A percentile compares a stretch with the other conserved stretches of the same genome.
Conservation (phyloP, 2,113 vertebrate species). For the Oreochromis niloticus region DNA sequence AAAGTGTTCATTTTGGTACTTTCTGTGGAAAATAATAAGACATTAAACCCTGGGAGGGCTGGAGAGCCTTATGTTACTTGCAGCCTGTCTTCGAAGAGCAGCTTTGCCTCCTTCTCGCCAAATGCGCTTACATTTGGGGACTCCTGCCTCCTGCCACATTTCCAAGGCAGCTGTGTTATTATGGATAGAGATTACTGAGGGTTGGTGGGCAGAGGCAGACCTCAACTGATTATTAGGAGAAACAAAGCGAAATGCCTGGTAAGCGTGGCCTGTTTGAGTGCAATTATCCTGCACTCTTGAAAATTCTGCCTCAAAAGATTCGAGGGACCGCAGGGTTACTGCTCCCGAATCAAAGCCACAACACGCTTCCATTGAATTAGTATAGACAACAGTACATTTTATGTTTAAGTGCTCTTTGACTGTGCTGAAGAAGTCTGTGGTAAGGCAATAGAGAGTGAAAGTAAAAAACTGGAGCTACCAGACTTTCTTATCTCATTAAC, state of each 20-base stretch:
- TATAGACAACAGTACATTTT: neutral
- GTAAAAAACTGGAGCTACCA: neutral
- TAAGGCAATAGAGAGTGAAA: neutral
- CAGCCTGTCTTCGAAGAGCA: slow-evolving; percentile 40
- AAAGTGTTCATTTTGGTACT: slow-evolving; percentile 50
- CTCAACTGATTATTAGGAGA: slow-evolving; percentile 56
- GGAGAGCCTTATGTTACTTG: slow-evolving; percentile 46
- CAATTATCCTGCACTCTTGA: neutral
- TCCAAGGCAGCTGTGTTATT: slow-evolving; percentile 57
- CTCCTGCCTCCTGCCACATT: slow-evolving; percentile 50
- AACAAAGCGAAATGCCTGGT: slow-evolving; percentile 30
- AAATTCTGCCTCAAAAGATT: neutral
- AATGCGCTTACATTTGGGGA: slow-evolving; percentile 46
- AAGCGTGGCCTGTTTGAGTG: neutral
- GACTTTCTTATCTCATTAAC: neutral
- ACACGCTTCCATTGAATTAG: neutral
- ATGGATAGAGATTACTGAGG: slow-evolving; percentile 52
- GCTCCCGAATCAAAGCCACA: neutral
- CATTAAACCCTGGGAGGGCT: slow-evolving; percentile 62
- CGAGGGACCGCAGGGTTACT: neutral
- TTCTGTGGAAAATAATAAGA: slow-evolving; percentile 63
- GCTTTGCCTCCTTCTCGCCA: slow-evolving; percentile 43
- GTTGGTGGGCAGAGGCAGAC: slow-evolving; percentile 47
- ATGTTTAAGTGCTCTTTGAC: neutral
- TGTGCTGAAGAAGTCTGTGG: neutral